phyloP scores from a whole-genome alignment of 2,888 invertebrate species.

The Euplagia quadripunctaria region DNA sequence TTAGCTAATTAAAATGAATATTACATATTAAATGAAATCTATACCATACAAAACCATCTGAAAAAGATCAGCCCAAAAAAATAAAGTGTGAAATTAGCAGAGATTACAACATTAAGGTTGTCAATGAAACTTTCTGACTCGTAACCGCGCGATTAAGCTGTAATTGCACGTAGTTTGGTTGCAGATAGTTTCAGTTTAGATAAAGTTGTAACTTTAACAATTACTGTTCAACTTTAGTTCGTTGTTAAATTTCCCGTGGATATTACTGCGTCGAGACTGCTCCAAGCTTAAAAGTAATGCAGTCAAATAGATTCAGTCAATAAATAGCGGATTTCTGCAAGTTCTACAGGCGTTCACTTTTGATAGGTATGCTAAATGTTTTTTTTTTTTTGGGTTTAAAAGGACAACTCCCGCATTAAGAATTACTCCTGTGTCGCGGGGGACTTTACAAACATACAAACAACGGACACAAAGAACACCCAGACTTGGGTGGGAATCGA shows the following conservation, averaged over 20 bases:
- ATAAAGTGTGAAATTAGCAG: neutral
- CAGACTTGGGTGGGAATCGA: too few relatives aligned
- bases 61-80: neutral
- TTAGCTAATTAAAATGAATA: too few relatives aligned
- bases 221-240: slow-evolving; percentile 17
- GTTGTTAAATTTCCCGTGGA: slow-evolving; percentile 33
- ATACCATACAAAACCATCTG: neutral
- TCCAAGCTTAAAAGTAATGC: neutral
- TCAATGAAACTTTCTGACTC: slow-evolving; percentile 25
- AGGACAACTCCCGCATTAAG: too few relatives aligned
- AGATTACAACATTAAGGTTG: slow-evolving; percentile 2
- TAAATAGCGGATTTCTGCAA: neutral
- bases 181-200: slow-evolving; percentile 42
- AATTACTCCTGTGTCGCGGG: too few relatives aligned
- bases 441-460: too few relatives aligned
- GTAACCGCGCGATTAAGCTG: slow-evolving; percentile 28
- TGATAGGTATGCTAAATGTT: too few relatives aligned
- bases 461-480: too few relatives aligned
- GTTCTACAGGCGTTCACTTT: neutral
- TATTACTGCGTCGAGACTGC: slow-evolving; percentile 5
- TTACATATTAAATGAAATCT: too few relatives aligned
- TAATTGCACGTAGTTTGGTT: slow-evolving; percentile 38
- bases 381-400: too few relatives aligned
- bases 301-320: neutral
- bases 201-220: slow-evolving; percentile 41